Evolutionary conservation across 2,113 vertebrate genomes (phyloP).

Genomic region (Chaetodon trifascialis): DNA sequence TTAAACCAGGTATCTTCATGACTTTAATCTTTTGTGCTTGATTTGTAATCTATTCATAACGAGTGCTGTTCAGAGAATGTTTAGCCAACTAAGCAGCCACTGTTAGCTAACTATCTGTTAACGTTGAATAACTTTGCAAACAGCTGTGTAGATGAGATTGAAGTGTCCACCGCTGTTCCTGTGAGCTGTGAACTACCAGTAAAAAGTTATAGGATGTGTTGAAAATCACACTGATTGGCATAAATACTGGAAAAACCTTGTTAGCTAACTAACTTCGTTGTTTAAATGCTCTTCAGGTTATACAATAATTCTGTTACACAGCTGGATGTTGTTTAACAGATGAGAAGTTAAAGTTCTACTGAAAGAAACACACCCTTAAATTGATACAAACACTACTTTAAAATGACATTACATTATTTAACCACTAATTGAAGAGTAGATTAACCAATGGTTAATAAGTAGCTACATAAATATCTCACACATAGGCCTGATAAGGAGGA

Average conservation of each 20-base stretch:
- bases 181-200: background rate
- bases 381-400: background rate
- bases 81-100: background rate
- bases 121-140: background rate
- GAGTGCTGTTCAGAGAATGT: background rate
- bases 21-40: background rate
- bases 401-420: too few relatives aligned
- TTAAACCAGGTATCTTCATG: constrained; percentile 83
- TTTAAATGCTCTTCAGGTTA: constrained; percentile 22
- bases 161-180: background rate
- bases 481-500: too few relatives aligned
- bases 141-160: background rate
- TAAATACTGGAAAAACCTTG: background rate
- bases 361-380: background rate
- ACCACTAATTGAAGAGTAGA: too few relatives aligned
- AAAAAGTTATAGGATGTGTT: fast-evolving
- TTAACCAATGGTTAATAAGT: too few relatives aligned
- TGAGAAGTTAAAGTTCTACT: background rate
- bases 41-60: background rate
- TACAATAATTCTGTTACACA: constrained; percentile 24
- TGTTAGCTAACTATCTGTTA: constrained; percentile 9
- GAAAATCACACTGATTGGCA: fast-evolving
- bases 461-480: too few relatives aligned
- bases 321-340: constrained; percentile 5
- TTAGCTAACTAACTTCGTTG: background rate